These are phyloP conservation scores for Aphelenchoides fujianensis DNA, from an alignment of 1,140 invertebrate species.

Conservation along the genomic window DNA sequence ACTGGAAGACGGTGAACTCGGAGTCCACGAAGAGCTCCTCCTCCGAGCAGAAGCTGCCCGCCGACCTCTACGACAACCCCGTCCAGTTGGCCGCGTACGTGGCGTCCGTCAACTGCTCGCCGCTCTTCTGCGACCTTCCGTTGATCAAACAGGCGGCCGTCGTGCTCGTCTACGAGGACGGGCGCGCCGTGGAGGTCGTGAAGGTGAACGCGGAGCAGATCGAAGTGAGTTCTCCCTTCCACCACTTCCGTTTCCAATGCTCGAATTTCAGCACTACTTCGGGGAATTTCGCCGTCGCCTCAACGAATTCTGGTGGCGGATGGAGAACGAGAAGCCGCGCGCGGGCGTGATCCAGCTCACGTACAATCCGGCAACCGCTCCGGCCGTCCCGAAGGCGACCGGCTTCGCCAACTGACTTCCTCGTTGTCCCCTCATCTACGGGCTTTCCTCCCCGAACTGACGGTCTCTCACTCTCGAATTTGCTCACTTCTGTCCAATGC, in stretches of 20 bases:
- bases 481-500: too few species aligned
- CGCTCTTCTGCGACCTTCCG: conserved; percentile 3
- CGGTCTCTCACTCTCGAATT: too few species aligned
- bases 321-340: not conserved
- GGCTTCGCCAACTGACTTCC: not conserved
- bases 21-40: conserved; percentile 24
- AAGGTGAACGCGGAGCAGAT: conserved; percentile 13
- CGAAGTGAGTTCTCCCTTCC: conserved; percentile 3
- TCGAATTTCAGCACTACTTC: conserved; percentile 22
- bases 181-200: conserved; percentile 19
- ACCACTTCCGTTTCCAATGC: not conserved
- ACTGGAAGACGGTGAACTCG: conserved; percentile 31
- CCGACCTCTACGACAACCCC: conserved; percentile 29
- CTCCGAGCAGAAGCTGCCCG: not conserved
- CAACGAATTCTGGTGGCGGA: conserved; percentile 29
- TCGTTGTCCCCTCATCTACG: too few species aligned
- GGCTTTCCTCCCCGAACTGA: too few species aligned
- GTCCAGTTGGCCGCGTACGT: conserved; percentile 32
- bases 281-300: conserved; percentile 21
- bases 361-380: conserved; percentile 25
- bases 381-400: not conserved
- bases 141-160: conserved; percentile 25
- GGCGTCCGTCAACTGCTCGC: conserved; percentile 24
- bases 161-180: conserved; percentile 30
- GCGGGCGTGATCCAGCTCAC: conserved; percentile 20